Base-by-base conservation (phyloP, 2,888 invertebrate species). In the Cactoblastis cactorum region DNA sequence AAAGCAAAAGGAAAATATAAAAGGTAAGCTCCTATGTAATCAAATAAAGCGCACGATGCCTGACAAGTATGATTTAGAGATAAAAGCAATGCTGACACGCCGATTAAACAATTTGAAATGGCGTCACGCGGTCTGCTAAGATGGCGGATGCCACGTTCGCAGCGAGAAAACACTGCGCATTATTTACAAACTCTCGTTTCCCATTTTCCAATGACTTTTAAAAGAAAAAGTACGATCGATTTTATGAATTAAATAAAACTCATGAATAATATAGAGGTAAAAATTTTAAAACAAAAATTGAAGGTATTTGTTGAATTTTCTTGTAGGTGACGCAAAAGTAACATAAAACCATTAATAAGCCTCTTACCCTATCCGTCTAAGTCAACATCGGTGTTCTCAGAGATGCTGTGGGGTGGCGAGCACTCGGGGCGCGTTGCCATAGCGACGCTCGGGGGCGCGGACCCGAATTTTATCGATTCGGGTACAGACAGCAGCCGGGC, bases 291-390 rank as follows among this genome's bases (percentile, higher is more conserved):
- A 41, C 12, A 49, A 52, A 56, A 57, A 52, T 53, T 34, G 53
- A 61, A 54, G 52, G 55, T 51, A 62, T 67, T 66, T 62, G 50
- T 54, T 58, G 51, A 52, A 54, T 56, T 58, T 61, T 69, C 69
- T 70, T 72, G 68, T 71, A 74, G 71, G 72, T 74, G 76, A 77
- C 73, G 69, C 65, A 70, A 72, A 37, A 78, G 82, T 77, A 83
- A 85, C 81, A 85, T 83, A 85, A 88, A 85, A 84, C 86, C 88
- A 88, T 88, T 89, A 88, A 85, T 89, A 88, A 88, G 85, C 86
- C 86, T 87, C 86, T 88, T 89, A 87, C 88, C 83, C 88, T 84
- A 88, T 88, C 83, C 88, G 84, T 89, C 88, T 87, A 83, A 88
- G 88, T 88, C 88, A 88, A 88, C 88, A 88, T 83, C 82, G 83